Evolutionary conservation across 2,797 vertebrate species (phyloP).

Genomic region (Chelmon rostratus): DNA sequence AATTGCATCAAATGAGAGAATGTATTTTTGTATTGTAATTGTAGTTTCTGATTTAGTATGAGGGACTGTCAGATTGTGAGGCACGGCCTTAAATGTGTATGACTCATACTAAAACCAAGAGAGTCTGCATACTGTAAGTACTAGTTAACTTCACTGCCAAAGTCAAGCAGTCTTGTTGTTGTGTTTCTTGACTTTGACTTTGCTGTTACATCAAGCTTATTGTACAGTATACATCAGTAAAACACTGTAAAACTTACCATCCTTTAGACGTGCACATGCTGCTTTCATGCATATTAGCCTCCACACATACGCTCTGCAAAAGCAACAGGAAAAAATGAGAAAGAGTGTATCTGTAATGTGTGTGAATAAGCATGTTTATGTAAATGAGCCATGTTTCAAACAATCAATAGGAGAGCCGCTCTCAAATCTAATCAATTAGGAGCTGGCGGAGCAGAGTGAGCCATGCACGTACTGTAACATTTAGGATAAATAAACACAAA

Average conservation of each 20-base stretch:
- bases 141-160: constrained; percentile 28
- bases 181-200: constrained; percentile 22
- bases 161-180: constrained; percentile 26
- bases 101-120: constrained; percentile 59
- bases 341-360: constrained; percentile 5
- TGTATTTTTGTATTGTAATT: constrained; percentile 44
- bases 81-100: constrained; percentile 26
- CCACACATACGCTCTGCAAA: background rate
- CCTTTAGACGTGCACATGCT: background rate
- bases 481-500: constrained; percentile 37
- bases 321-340: background rate
- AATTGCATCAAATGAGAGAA: constrained; percentile 4
- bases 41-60: constrained; percentile 46
- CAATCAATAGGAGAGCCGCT: constrained; percentile 10
- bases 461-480: constrained; percentile 1
- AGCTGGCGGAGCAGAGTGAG: constrained; percentile 16
- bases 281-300: constrained; percentile 9
- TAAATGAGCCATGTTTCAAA: constrained; percentile 20
- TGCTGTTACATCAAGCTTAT: background rate
- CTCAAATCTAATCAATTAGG: constrained; percentile 39
- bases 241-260: background rate
- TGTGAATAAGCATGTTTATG: constrained; percentile 29
- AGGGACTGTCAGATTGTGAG: constrained; percentile 35
- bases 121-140: constrained; percentile 26
- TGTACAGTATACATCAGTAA: background rate